Evolutionary conservation across 2,888 invertebrate species (phyloP).

Genomic region (Platycheirus albimanus): DNA sequence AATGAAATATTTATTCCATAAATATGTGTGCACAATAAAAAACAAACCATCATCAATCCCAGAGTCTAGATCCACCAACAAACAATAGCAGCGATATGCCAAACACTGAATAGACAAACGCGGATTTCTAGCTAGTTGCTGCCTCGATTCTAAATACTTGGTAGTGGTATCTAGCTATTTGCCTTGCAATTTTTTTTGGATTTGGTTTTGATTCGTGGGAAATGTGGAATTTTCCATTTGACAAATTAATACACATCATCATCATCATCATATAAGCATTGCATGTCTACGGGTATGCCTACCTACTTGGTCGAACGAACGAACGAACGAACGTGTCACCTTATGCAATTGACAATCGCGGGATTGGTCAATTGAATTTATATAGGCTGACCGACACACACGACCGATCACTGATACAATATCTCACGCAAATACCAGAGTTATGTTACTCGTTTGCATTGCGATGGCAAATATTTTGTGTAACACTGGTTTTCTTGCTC

Average conservation of each 20-base stretch:
- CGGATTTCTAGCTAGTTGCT: neutral
- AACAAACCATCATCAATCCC: neutral
- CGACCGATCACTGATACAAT: constrained; percentile 5
- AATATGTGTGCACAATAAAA: constrained; percentile 55
- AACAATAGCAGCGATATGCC: too few relatives aligned
- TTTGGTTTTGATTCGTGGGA: constrained; percentile 47
- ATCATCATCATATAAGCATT: neutral
- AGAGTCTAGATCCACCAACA: too few relatives aligned
- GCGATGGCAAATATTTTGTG: neutral
- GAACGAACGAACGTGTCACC: constrained; percentile 63
- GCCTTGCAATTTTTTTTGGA: constrained; percentile 49
- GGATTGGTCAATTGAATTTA: constrained; percentile 73
- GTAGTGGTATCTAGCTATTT: constrained; percentile 31
- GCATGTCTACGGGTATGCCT: neutral
- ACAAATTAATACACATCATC: constrained; percentile 3
- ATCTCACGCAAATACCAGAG: constrained; percentile 1
- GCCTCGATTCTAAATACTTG: constrained; percentile 21
- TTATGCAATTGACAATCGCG: constrained; percentile 70
- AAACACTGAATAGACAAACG: constrained; percentile 19
- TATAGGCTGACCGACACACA: neutral
- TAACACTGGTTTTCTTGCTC: neutral
- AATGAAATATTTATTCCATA: constrained; percentile 61
- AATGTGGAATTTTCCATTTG: constrained; percentile 43
- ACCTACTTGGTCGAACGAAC: constrained; percentile 50
- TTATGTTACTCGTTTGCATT: neutral